These are phyloP conservation scores for Saccostrea echinata DNA, from an alignment of 1,140 invertebrate species.

Conservation along the genomic window DNA sequence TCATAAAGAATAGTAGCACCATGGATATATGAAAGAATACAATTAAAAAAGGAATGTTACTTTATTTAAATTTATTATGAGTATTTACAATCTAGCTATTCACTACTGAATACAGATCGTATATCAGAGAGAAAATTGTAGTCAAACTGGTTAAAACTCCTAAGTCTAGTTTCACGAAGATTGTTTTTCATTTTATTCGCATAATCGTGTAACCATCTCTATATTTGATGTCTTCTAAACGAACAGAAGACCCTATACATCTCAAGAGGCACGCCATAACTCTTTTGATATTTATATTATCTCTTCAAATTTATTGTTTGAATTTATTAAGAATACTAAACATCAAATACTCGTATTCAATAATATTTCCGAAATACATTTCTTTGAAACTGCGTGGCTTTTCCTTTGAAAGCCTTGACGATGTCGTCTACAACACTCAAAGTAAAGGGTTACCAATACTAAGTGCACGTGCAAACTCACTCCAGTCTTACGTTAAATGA, in stretches of 20 bases:
- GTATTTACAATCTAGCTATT: background rate
- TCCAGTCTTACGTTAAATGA: conserved; percentile 24
- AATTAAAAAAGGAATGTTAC: background rate
- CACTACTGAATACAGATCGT: background rate
- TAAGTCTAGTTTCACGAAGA: background rate
- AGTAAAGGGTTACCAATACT: background rate
- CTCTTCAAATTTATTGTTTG: conserved; percentile 25
- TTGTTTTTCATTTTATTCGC: background rate
- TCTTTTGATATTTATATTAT: conserved; percentile 21
- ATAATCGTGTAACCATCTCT: conserved; percentile 12
- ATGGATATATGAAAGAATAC: too few species aligned
- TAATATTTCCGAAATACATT: conserved; percentile 16
- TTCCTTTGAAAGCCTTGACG: background rate
- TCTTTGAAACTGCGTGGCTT: conserved; percentile 10
- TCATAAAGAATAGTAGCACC: too few species aligned
- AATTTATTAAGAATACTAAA: conserved; percentile 29
- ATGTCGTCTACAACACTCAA: conserved; percentile 3
- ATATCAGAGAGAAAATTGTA: background rate
- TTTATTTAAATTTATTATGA: background rate
- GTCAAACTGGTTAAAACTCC: background rate
- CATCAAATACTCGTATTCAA: conserved; percentile 37
- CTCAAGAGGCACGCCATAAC: background rate
- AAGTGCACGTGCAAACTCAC: background rate
- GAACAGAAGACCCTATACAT: background rate
- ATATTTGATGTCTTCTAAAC: background rate